Evolutionary conservation across 2,888 invertebrate genomes (phyloP), one percentile per base, ranked within the genome.

Genomic region (Apomyelois bistriatella): DNA sequence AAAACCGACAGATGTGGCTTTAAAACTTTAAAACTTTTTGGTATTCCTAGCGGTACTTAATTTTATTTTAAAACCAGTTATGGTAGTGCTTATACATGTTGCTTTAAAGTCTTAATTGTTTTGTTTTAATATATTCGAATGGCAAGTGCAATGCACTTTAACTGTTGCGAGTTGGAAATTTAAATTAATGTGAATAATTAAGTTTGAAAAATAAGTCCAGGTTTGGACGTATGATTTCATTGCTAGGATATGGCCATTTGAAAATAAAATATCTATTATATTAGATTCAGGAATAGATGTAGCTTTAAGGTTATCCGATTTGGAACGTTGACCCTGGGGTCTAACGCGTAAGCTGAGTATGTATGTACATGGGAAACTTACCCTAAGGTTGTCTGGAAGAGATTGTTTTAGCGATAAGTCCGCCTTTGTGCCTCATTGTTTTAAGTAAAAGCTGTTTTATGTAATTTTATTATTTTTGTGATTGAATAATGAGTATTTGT

Each of bases 41-140:
- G 50, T 40, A 41, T 30, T 50, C 13, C 40, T 50, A 50, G 40
- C 50, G 40, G 50, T 22, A n/a, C n/a, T n/a, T 49, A 41, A 41
- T 38, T 49, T 40, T 16, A 7, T 62, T 68, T 65, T 64, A 37
- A 60, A 68, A 71, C 74, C 61, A 60, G 73, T 74, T 75, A 62
- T 59, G 51, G 66, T 62, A 55, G 17, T 42, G 35, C 67, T 56
- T 69, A 67, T 70, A 66, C 61, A 55, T 55, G 50, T 61, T 59
- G 56, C 63, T 59, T 56, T 66, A 66, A 66, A 59, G 58, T 57
- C 58, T 60, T 62, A 73, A 73, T 72, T 72, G 68, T 64, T 62
- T 53, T 67, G 63, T 62, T 59, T 68, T 59, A 42, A 54, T 41
- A 28, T 51, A 51, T 52, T 47, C 65, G 62, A 68, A 67, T 68